Base-by-base conservation (phyloP, 2,113 vertebrate species). In the Oxyruncus cristatus region DNA sequence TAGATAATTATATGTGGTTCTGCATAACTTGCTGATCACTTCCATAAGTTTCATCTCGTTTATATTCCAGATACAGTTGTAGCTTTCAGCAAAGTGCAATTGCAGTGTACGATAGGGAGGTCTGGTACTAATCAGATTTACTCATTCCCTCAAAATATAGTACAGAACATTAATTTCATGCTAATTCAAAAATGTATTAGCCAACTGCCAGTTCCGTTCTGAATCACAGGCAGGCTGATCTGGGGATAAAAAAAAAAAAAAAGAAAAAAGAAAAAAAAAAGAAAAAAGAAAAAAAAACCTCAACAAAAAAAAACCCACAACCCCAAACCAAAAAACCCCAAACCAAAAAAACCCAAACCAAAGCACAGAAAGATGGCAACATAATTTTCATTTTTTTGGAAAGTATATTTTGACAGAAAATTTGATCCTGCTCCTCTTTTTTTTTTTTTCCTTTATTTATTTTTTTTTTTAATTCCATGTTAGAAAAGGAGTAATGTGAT, bases 131-230 rank as follows among this genome's bases (percentile, higher is more conserved):
- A 96, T 96, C 91, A 95, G 88, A 93, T 95, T 88, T 93, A 84
- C 79, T 88, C 80, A 50, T 93, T 91, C 72, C 92, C 79, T 88
- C 75, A 93, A 91, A 95, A 91, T 92, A 92, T 83, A 88, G 75
- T 49, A 92, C 62, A 73, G 92, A 94, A 90, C 75, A 83, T 94
- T 95, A 88, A 95, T 97, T 97, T 95, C 95, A 95, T 96, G 91
- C 82, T 93, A 42, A 30, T 94, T 97, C 72, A 94, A 74, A 74
- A 88, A 86, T 80, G 50, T 67, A 86, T 95, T 91, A 94, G 33
- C 39, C 75, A 77, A 96, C 30, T 85, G 56, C 76, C 61, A 88
- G 20, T 91, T 74, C 33, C 19, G 30, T 92, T 92, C 55, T 5
- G 23, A 80, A 80, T 83, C 72, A 67, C 39, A 63, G 61, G 71